phyloP scores from a whole-genome alignment of 2,113 vertebrate genomes.

The Takifugu bimaculatus region DNA sequence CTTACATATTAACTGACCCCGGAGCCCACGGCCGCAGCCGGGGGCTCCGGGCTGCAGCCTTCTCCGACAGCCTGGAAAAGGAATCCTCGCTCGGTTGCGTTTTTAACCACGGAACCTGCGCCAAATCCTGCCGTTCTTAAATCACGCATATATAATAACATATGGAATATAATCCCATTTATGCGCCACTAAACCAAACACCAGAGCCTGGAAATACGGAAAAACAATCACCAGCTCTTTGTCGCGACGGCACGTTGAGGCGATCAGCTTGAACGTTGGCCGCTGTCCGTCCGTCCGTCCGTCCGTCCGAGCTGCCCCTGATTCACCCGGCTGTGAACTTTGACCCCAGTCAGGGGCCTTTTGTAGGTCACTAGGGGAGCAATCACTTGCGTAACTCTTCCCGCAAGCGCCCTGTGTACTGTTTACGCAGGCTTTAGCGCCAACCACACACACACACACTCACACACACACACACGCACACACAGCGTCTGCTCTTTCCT shows the following conservation, averaged over 20 bases:
- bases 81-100: background rate
- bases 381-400: slow-evolving; percentile 48
- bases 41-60: background rate
- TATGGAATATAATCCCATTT: too few relatives aligned
- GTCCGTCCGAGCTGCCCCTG: slow-evolving; percentile 34
- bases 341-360: slow-evolving; percentile 51
- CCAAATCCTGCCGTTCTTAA: background rate
- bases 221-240: too few relatives aligned
- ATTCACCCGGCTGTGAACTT: slow-evolving; percentile 37
- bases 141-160: too few relatives aligned
- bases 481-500: background rate
- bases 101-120: background rate
- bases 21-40: too few relatives aligned
- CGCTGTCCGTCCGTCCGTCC: slow-evolving; percentile 37
- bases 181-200: too few relatives aligned
- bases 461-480: too few relatives aligned
- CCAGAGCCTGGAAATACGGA: too few relatives aligned
- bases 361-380: slow-evolving; percentile 54
- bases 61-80: background rate
- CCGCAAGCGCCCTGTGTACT: slow-evolving; percentile 7
- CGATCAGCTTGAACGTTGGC: slow-evolving; percentile 11
- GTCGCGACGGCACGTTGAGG: too few relatives aligned
- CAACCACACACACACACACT: slow-evolving; percentile 1
- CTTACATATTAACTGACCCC: slow-evolving; percentile 15
- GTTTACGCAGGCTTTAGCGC: slow-evolving; percentile 2